Percentiles rank a stretch among this genome's conserved stretches.
Evolutionary conservation across 1,140 invertebrate species (phyloP).

Genomic region (Campoletis sonorensis): DNA sequence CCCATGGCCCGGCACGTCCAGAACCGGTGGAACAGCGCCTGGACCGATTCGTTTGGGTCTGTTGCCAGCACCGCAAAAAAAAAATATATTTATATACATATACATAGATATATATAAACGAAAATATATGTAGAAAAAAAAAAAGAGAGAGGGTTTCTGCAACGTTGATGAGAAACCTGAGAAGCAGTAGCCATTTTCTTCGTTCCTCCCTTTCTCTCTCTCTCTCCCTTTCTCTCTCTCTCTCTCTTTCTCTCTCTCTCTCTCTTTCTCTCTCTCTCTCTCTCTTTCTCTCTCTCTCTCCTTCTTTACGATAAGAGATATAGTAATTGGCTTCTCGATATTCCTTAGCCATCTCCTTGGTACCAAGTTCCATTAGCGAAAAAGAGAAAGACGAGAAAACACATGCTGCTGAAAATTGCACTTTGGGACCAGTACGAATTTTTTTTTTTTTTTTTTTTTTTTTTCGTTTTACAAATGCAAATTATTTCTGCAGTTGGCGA

Average conservation of each 20-base stretch:
- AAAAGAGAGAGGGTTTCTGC: background rate
- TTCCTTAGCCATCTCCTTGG: too few relatives aligned
- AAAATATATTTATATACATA: slow-evolving; percentile 2
- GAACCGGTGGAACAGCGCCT: slow-evolving; percentile 65
- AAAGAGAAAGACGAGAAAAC: too few relatives aligned
- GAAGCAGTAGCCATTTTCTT: slow-evolving; percentile 18
- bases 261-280: slow-evolving; percentile 38
- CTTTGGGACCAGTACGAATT: too few relatives aligned
- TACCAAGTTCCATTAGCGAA: too few relatives aligned
- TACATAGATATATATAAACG: too few relatives aligned
- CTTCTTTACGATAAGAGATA: slow-evolving; percentile 40
- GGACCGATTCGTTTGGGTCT: slow-evolving; percentile 63
- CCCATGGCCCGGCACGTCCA: slow-evolving; percentile 74
- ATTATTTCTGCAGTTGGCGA: too few relatives aligned
- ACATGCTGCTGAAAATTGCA: too few relatives aligned
- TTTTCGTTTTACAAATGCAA: too few relatives aligned
- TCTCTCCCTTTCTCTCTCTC: background rate
- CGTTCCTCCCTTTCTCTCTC: slow-evolving; percentile 39
- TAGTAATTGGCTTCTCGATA: too few relatives aligned
- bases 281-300: background rate
- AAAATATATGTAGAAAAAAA: background rate
- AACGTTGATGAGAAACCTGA: slow-evolving; percentile 7
- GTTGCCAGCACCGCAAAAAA: background rate
- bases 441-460: too few relatives aligned
- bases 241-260: too few relatives aligned